phyloP scores from a whole-genome alignment of 1,140 invertebrate species.

The Onthophagus taurus region DNA sequence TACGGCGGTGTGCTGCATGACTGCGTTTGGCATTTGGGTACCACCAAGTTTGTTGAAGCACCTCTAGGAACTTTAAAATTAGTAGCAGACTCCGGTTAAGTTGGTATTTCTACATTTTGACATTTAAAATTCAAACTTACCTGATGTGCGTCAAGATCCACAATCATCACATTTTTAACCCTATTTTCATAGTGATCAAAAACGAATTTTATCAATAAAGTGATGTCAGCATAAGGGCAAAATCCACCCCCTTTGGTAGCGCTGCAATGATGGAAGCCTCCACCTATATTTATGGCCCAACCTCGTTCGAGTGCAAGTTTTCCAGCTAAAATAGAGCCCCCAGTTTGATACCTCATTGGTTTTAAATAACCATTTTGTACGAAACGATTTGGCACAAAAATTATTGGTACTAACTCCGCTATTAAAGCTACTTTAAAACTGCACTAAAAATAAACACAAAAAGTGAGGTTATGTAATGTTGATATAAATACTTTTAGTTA shows the following conservation, averaged over 20 bases:
- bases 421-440: slow-evolving; percentile 68
- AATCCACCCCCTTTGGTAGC: slow-evolving; percentile 68
- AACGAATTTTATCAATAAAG: slow-evolving; percentile 60
- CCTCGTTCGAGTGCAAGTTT: slow-evolving; percentile 69
- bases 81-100: neutral
- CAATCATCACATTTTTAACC: slow-evolving; percentile 67
- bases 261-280: slow-evolving; percentile 79
- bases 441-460: slow-evolving; percentile 46
- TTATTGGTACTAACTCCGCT: slow-evolving; percentile 63
- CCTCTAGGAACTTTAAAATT: too few relatives aligned
- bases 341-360: slow-evolving; percentile 74
- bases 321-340: slow-evolving; percentile 71
- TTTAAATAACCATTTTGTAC: slow-evolving; percentile 66
- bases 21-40: too few relatives aligned
- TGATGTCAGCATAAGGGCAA: slow-evolving; percentile 84
- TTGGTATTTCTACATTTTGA: neutral
- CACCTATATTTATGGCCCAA: slow-evolving; percentile 86
- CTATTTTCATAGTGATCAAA: slow-evolving; percentile 45
- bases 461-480: slow-evolving; percentile 2
- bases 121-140: slow-evolving; percentile 37
- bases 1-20: too few relatives aligned
- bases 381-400: slow-evolving; percentile 66
- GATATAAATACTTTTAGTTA: slow-evolving; percentile 23
- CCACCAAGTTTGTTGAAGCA: too few relatives aligned
- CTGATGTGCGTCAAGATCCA: slow-evolving; percentile 84